phyloP scores from a whole-genome alignment of 2,888 invertebrate species.

The Cephus pygmeus region DNA sequence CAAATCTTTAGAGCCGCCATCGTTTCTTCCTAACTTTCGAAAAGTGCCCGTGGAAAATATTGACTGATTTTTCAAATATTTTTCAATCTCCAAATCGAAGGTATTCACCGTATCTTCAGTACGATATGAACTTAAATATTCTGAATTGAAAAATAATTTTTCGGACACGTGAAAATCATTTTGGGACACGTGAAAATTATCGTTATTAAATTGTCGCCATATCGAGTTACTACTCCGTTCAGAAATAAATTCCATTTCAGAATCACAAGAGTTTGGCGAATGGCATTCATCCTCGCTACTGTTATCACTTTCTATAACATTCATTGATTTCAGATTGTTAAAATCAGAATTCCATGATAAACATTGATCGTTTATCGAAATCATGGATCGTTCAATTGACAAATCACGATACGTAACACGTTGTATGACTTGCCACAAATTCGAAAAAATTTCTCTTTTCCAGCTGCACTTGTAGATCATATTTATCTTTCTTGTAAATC shows the following conservation, averaged over 20 bases:
- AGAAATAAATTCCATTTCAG: not conserved
- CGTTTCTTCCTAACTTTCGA: not conserved
- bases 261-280: not conserved
- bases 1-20: not conserved
- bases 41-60: conserved; percentile 7
- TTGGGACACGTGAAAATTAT: not conserved
- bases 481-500: not conserved
- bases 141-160: not conserved
- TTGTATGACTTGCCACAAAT: not conserved
- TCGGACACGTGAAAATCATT: not conserved
- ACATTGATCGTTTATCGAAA: not conserved
- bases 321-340: not conserved
- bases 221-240: not conserved
- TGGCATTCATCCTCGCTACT: not conserved
- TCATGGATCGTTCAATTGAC: not conserved
- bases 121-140: not conserved
- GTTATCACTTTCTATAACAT: not conserved
- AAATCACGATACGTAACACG: not conserved
- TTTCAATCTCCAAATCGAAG: conserved; percentile 31
- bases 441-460: not conserved
- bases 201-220: not conserved
- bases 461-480: not conserved
- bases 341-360: not conserved
- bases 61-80: conserved; percentile 20
- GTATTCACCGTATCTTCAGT: conserved; percentile 18